Conservation (phyloP, 1,140 invertebrate genomes). For the Microplitis demolitor region DNA sequence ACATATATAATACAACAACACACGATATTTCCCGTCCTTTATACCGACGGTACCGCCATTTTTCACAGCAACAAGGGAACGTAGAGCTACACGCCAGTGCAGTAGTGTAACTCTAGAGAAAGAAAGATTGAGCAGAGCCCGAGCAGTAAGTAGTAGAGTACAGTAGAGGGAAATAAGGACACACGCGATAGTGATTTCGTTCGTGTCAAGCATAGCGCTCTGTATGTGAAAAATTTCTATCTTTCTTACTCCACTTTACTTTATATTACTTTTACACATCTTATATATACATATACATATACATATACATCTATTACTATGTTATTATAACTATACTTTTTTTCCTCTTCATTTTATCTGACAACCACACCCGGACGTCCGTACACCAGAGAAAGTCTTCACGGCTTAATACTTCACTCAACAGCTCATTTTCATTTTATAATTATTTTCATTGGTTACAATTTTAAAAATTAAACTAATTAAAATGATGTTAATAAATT, state of each 20-base stretch:
- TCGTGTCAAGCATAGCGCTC: slow-evolving; percentile 1
- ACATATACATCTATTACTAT: neutral
- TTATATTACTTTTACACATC: neutral
- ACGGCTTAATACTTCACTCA: neutral
- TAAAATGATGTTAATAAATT: no score
- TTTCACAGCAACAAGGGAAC: slow-evolving; percentile 17
- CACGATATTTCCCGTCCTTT: slow-evolving; percentile 16
- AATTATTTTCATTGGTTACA: neutral
- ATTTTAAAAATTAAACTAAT: neutral
- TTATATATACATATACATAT: neutral
- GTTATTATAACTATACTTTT: neutral
- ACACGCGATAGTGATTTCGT: slow-evolving; percentile 20
- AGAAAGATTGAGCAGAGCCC: neutral
- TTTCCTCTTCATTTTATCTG: neutral
- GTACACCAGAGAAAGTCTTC: slow-evolving; percentile 2
- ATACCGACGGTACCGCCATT: slow-evolving; percentile 14
- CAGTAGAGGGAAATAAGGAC: neutral
- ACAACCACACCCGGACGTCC: slow-evolving; percentile 10
- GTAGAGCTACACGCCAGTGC: neutral
- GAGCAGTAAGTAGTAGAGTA: neutral
- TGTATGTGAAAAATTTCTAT: neutral
- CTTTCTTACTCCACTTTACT: neutral
- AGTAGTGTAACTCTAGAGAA: neutral
- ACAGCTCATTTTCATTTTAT: neutral
- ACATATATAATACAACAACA: neutral